Conservation (phyloP, 2,888 invertebrate genomes). For the Sipunculus nudus region DNA sequence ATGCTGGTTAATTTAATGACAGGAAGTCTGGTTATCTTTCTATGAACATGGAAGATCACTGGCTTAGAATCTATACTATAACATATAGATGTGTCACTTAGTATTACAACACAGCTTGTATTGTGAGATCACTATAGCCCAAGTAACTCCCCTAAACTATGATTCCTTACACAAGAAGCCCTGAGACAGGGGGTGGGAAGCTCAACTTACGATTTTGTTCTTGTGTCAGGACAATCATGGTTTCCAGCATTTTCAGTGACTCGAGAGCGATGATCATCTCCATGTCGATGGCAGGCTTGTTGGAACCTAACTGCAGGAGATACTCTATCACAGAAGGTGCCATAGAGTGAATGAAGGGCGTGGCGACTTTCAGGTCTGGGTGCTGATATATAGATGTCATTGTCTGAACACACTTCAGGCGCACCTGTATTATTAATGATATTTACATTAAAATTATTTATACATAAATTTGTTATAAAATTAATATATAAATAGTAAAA, state of each 20-base stretch:
- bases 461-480: conserved; percentile 73
- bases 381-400: conserved; percentile 81
- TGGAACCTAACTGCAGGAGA: conserved; percentile 75
- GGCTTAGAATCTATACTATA: too few species aligned
- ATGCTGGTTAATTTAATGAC: too few species aligned
- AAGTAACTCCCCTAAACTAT: too few species aligned
- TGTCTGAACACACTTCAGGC: conserved; percentile 82
- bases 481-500: conserved; percentile 53
- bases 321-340: conserved; percentile 82
- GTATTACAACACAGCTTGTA: too few species aligned
- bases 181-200: too few species aligned
- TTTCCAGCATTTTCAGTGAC: conserved; percentile 79
- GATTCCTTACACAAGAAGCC: too few species aligned
- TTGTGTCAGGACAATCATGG: conserved; percentile 78
- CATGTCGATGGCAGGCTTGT: conserved; percentile 73
- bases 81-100: too few species aligned
- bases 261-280: conserved; percentile 79
- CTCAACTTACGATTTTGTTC: conserved; percentile 79
- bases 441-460: too few species aligned
- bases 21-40: too few species aligned
- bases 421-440: conserved; percentile 73
- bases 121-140: too few species aligned
- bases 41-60: too few species aligned
- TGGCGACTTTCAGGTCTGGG: conserved; percentile 76
- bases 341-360: conserved; percentile 83